Conservation (phyloP, 2,888 invertebrate genomes). For the Drosophila quasianomalipes region DNA sequence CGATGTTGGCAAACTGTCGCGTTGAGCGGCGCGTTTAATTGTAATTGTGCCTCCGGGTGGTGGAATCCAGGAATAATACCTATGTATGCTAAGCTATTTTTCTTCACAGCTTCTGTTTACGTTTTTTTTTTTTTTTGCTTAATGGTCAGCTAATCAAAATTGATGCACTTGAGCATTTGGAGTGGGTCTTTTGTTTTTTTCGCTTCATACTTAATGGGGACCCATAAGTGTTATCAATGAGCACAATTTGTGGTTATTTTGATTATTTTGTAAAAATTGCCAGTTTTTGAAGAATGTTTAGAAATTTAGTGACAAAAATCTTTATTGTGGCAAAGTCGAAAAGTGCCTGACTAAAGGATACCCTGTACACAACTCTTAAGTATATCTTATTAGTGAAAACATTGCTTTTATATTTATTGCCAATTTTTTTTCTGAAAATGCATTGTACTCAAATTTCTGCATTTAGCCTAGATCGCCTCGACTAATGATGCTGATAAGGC, state of each 20-base stretch:
- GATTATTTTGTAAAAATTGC: neutral
- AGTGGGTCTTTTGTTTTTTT: neutral
- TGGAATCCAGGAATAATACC: conserved; percentile 11
- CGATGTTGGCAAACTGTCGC: conserved; percentile 59
- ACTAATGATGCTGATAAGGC: neutral
- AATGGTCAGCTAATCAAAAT: conserved; percentile 53
- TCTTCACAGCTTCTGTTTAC: conserved; percentile 12
- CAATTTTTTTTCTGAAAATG: neutral
- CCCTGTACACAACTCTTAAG: neutral
- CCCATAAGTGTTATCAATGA: neutral
- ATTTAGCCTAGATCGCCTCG: neutral
- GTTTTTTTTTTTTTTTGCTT: conserved; percentile 2
- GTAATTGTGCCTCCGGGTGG: conserved; percentile 61
- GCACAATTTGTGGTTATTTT: neutral
- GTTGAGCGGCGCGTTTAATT: conserved; percentile 69
- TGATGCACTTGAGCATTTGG: conserved; percentile 30
- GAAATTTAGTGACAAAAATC: neutral
- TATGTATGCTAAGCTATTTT: conserved; percentile 36
- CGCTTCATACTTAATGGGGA: neutral
- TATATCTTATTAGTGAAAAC: neutral
- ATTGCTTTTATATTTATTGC: neutral
- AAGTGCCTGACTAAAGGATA: neutral
- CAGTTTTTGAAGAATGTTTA: neutral
- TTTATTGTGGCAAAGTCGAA: neutral
- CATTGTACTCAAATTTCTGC: too few relatives aligned